Evolutionary conservation across 2,888 invertebrate species (phyloP), one percentile per base, ranked within the genome.

Genomic region (Leistus spinibarbis): DNA sequence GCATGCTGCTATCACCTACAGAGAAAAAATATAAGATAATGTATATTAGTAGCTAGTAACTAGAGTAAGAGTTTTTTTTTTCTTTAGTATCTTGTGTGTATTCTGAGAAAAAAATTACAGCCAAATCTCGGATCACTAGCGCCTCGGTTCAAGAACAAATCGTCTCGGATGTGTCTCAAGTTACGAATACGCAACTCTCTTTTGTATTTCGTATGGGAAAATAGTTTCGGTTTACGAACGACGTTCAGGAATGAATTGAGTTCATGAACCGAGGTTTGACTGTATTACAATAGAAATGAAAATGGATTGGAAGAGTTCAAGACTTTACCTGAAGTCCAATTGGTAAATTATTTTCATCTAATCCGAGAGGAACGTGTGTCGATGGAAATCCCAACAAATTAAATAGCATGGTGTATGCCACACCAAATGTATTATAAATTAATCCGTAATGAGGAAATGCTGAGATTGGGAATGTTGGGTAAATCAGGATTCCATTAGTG

Each of bases 381-480:
- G 91, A 90, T 0, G 96, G 96, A 81, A 94, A 85, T 0, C 92
- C 93, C 1, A 94, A 86, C 2, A 92, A 85, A 85, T 95, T 95
- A 82, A 91, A 90, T 75, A 91, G 84, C 83, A 90, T 89, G 1
- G 90, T 87, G 86, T 93, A 94, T 67, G 88, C 82, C 54, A 89
- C 89, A 76, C 90, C 90, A 20, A 89, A 84, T 1, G 88, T 85
- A 78, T 90, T 89, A 56, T 89, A 84, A 78, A 88, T 83, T 77
- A 91, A 90, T 76, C 90, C 88, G 77, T 90, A 87, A 84, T 94
- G 93, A 72, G 88, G 87, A 27, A 91, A 89, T 0, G 95, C 93
- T 0, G 88, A 82, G 3, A 86, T 85, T 16, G 89, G 89, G 84
- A 90, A 91, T 69, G 91, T 90, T 16, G 95, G 95, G 81, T 91